Evolutionary conservation across 2,113 vertebrate species (phyloP).

Genomic region (Pithys albifrons): DNA sequence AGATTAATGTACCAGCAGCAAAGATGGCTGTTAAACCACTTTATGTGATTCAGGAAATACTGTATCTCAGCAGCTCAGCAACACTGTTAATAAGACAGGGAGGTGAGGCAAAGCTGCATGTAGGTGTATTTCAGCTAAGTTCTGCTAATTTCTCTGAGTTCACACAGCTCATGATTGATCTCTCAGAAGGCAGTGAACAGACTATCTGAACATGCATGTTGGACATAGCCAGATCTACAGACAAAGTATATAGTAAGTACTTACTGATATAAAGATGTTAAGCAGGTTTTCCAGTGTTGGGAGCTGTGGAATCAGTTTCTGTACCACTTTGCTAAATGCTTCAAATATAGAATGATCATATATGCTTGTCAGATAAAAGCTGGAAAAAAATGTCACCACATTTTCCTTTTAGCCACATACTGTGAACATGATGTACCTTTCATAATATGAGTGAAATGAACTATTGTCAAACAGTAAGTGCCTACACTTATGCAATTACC

Average conservation of each 20-base stretch:
- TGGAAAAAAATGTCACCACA: slow-evolving; percentile 74
- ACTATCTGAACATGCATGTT: slow-evolving; percentile 1
- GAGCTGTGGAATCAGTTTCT: slow-evolving; percentile 90
- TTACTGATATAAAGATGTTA: slow-evolving; percentile 92
- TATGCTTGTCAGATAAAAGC: slow-evolving; percentile 92
- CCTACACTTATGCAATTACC: slow-evolving; percentile 1
- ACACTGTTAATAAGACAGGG: not conserved
- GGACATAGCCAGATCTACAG: not conserved
- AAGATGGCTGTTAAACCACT: not conserved
- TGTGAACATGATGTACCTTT: slow-evolving; percentile 52
- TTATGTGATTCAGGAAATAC: not conserved
- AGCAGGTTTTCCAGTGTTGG: slow-evolving; percentile 90
- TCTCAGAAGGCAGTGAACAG: not conserved
- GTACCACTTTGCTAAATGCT: slow-evolving; percentile 92
- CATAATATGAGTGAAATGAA: slow-evolving; percentile 41
- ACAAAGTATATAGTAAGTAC: slow-evolving; percentile 62
- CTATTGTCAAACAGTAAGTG: slow-evolving; percentile 33
- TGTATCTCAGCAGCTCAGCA: not conserved
- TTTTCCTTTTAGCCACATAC: slow-evolving; percentile 55
- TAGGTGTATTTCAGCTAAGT: not conserved
- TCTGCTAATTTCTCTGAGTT: not conserved
- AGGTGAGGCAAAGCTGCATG: not conserved
- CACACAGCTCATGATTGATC: not conserved
- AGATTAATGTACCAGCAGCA: not conserved
- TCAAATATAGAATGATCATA: slow-evolving; percentile 93